phyloP scores from a whole-genome alignment of 2,113 vertebrate species.

The Brienomyrus brachyistius region DNA sequence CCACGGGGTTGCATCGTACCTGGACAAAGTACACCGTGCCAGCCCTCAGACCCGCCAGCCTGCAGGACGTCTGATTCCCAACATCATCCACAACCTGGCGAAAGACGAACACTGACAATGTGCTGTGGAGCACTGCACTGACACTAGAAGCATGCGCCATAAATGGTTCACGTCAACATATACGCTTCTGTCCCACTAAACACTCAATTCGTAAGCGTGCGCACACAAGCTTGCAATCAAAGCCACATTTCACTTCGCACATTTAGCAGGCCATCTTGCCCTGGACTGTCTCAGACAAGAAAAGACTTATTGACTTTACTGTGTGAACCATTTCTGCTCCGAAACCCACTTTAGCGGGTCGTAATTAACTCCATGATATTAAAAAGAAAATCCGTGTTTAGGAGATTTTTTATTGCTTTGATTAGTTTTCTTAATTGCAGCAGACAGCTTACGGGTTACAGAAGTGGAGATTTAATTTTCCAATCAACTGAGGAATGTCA shows the following conservation, averaged over 20 bases:
- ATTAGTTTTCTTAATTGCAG: neutral
- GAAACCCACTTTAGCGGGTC: neutral
- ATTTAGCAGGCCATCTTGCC: neutral
- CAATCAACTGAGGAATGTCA: neutral
- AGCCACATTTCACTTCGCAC: neutral
- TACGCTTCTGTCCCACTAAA: neutral
- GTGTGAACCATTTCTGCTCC: neutral
- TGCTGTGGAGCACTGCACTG: neutral
- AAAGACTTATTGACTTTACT: neutral
- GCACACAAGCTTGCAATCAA: neutral
- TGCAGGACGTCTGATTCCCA: slow-evolving; percentile 85
- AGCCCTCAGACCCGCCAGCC: slow-evolving; percentile 76
- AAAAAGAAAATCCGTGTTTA: neutral
- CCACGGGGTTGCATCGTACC: slow-evolving; percentile 86
- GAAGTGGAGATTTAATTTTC: neutral
- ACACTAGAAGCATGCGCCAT: neutral
- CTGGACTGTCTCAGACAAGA: neutral
- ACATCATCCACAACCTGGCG: slow-evolving; percentile 79
- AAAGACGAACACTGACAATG: neutral
- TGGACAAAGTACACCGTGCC: slow-evolving; percentile 90
- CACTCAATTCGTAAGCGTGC: neutral
- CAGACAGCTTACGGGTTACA: neutral
- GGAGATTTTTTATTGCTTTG: neutral
- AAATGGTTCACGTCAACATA: neutral
- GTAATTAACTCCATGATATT: neutral